Evolutionary conservation across 2,113 vertebrate genomes (phyloP), one percentile per base, ranked within the genome.

Genomic region (Atrichornis clamosus): DNA sequence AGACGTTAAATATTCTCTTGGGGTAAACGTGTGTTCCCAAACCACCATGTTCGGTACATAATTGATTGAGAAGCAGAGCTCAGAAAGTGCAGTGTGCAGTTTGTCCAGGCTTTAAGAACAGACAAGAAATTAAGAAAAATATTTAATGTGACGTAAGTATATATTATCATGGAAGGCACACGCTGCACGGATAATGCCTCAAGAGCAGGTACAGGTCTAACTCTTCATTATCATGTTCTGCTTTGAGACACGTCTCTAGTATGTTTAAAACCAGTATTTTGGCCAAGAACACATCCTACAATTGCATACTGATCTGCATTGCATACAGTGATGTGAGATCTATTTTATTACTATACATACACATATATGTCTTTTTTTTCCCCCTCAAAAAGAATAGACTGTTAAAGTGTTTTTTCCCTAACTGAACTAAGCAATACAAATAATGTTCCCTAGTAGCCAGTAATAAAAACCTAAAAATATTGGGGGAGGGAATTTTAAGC

Each of bases 51-150:
- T 99, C 42, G 99, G 99, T 80, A 99, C 99, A 1, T 99, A 99
- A 98, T 99, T 99, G 98, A 99, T 99, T 95, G 99, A 99, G 98
- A 99, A 99, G 97, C 99, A 99, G 97, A 99, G 99, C 89, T 99
- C 99, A 52, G 99, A 99, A 97, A 99, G 98, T 53, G 99, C 99
- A 50, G 99, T 99, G 98, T 99, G 99, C 96, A 99, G 98, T 98
- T 99, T 99, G 97, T 99, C 99, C 98, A 99, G 98, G 97, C 99
- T 99, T 97, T 74, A 84, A 93, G 60, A 97, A 97, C 2, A 87
- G 60, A 11, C 44, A 90, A 83, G 46, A 83, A 90, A 93, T 60
- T 2, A 56, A 41, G 6, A 70, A 46, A 83, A 82, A 37, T 18
- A 58, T 58, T 89, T 46, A 42, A 65, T 16, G 14, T 11, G n/a